phyloP scores from a whole-genome alignment of 2,113 vertebrate genomes.

The Andinoacara biseriatus region DNA sequence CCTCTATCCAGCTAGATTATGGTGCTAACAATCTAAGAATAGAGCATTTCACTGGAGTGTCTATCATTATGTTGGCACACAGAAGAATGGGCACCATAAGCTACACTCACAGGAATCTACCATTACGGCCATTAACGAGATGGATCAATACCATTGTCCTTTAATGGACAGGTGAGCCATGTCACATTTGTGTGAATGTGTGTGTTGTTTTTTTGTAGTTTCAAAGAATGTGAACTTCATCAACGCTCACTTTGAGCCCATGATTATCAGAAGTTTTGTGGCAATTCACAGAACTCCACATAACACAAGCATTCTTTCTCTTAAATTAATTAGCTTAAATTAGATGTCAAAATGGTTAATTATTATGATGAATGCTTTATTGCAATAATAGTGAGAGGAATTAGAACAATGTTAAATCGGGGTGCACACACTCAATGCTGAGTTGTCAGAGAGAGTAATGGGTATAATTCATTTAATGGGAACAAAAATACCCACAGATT shows the following conservation, averaged over 20 bases:
- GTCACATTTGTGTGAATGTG: not conserved
- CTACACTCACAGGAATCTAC: constrained; percentile 31
- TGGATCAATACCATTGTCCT: constrained; percentile 53
- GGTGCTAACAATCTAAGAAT: constrained; percentile 42
- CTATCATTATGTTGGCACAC: constrained; percentile 34
- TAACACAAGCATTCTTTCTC: constrained; percentile 59
- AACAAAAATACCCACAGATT: constrained; percentile 77
- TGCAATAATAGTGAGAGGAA: constrained; percentile 79
- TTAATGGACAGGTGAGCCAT: constrained; percentile 64
- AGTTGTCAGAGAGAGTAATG: constrained; percentile 80
- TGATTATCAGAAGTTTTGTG: constrained; percentile 53
- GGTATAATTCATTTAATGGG: constrained; percentile 75
- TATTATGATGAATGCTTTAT: constrained; percentile 79
- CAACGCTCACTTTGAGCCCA: constrained; percentile 12
- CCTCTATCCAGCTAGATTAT: constrained; percentile 40
- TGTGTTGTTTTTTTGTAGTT: not conserved
- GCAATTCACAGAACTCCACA: constrained; percentile 47
- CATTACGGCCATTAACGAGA: constrained; percentile 55
- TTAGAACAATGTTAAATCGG: constrained; percentile 79
- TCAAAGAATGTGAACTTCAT: constrained; percentile 14
- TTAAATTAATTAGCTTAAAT: constrained; percentile 79
- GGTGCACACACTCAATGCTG: constrained; percentile 68
- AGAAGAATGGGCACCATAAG: constrained; percentile 38
- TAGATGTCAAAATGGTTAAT: constrained; percentile 80
- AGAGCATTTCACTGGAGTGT: constrained; percentile 31